Evolutionary conservation across 2,888 invertebrate genomes (phyloP).

Genomic region (Limenitis arthemis): DNA sequence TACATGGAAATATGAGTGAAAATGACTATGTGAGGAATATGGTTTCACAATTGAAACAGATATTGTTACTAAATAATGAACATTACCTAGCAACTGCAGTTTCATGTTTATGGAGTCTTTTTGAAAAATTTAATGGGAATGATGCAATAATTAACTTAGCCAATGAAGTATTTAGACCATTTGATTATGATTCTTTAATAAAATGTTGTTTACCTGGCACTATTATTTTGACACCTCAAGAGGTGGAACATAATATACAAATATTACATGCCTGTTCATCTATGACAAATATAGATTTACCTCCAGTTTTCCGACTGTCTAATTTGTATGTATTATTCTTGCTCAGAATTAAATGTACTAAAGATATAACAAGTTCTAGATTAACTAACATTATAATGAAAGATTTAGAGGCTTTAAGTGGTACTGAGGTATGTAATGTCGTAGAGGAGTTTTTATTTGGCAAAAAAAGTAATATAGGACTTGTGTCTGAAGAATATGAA

Average conservation of each 20-base stretch:
- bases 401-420: conserved; percentile 38
- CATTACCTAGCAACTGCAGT: conserved; percentile 66
- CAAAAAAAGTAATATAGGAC: conserved; percentile 23
- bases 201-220: conserved; percentile 45
- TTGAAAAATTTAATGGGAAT: conserved; percentile 58
- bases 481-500: conserved; percentile 46
- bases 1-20: conserved; percentile 56
- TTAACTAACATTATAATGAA: conserved; percentile 48
- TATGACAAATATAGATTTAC: conserved; percentile 42
- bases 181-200: conserved; percentile 38
- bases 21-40: conserved; percentile 69
- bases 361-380: conserved; percentile 43
- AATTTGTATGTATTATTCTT: conserved; percentile 57
- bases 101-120: conserved; percentile 68
- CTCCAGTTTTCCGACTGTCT: conserved; percentile 45
- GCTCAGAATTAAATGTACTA: conserved; percentile 48
- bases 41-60: conserved; percentile 62
- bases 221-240: conserved; percentile 45
- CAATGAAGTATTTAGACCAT: conserved; percentile 39
- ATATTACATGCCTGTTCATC: conserved; percentile 48
- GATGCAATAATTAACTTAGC: conserved; percentile 42
- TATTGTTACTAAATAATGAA: conserved; percentile 54
- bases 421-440: conserved; percentile 30
- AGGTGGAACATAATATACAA: conserved; percentile 49
- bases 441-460: conserved; percentile 44